Conservation (phyloP, 2,888 invertebrate genomes). For the Epinotia demarniana region DNA sequence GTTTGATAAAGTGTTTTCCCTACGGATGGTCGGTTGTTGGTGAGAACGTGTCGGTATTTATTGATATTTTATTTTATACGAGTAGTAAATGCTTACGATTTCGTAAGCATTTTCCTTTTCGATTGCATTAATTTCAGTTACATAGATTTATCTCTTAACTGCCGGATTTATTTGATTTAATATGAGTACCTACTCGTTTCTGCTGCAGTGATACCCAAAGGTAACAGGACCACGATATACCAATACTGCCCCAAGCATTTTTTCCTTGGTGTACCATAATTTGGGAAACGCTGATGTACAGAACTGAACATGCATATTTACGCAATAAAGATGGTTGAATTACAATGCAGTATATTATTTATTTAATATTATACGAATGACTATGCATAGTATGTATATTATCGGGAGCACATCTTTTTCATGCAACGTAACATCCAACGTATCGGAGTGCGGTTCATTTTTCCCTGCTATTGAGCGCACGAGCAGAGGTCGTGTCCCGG, state of each 20-base stretch:
- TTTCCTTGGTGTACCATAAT: not conserved
- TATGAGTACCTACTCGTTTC: too few relatives aligned
- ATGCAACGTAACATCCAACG: conserved; percentile 11
- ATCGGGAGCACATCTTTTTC: conserved; percentile 13
- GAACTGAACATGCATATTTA: too few relatives aligned
- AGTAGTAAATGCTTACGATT: too few relatives aligned
- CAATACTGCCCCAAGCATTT: not conserved
- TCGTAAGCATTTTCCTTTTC: too few relatives aligned
- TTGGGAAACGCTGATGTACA: not conserved
- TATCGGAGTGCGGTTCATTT: conserved; percentile 17
- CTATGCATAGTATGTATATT: not conserved
- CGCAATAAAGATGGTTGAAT: too few relatives aligned
- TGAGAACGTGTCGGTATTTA: not conserved
- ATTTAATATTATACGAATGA: not conserved
- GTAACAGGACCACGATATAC: not conserved
- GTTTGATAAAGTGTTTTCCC: not conserved
- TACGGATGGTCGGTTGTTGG: not conserved
- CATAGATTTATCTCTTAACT: too few relatives aligned
- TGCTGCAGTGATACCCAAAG: not conserved
- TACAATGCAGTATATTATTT: not conserved
- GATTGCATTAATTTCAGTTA: too few relatives aligned
- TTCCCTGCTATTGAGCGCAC: conserved; percentile 30
- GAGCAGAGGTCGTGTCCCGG: conserved; percentile 38
- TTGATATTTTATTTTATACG: not conserved
- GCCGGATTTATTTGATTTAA: too few relatives aligned